Conservation (phyloP, 2,113 vertebrate genomes). For the Cottus gobio region DNA sequence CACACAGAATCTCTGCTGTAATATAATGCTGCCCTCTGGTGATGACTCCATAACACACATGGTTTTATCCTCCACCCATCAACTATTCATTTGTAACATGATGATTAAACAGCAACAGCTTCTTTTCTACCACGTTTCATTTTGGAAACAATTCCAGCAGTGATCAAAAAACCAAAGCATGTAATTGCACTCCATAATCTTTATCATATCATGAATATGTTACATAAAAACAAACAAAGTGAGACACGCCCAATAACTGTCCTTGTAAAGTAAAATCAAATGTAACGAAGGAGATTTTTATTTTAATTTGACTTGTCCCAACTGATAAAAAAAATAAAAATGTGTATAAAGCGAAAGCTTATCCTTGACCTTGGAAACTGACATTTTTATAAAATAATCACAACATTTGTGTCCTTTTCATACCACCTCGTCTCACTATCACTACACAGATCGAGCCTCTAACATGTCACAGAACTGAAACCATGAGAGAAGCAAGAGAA, state of each 20-base stretch:
- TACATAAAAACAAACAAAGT: conserved; percentile 12
- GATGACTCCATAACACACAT: background rate
- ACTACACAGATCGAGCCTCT: background rate
- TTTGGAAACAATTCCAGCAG: conserved; percentile 9
- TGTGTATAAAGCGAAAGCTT: background rate
- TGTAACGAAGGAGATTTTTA: background rate
- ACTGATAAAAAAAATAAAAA: no score
- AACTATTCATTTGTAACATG: background rate
- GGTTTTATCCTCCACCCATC: background rate
- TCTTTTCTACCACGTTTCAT: conserved; percentile 6
- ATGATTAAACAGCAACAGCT: background rate
- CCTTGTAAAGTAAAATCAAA: background rate
- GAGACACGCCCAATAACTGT: background rate
- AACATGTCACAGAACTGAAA: background rate
- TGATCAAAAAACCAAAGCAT: background rate
- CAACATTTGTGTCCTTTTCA: background rate
- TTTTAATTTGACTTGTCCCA: no score
- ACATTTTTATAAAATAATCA: background rate
- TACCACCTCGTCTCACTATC: background rate
- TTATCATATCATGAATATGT: background rate
- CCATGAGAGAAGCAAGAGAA: background rate
- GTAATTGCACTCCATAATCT: background rate
- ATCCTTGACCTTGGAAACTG: background rate
- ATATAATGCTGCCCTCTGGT: conserved; percentile 43
- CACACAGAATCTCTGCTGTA: background rate